phyloP scores from a whole-genome alignment of 1,140 invertebrate species.

The Pygmarrhopalites habei region DNA sequence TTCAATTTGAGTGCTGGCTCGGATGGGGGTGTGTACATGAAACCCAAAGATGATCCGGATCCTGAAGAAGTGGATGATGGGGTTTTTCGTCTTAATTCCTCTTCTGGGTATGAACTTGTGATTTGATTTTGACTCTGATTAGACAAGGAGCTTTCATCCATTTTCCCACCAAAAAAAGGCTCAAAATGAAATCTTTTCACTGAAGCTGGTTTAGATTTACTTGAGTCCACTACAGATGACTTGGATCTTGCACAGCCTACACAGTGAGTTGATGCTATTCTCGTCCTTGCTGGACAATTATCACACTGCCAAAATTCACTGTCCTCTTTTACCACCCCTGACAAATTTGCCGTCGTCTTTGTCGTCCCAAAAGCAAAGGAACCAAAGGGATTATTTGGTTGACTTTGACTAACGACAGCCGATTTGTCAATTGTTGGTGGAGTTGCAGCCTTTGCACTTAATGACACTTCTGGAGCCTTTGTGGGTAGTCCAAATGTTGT shows the following conservation, averaged over 20 bases:
- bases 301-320: background rate
- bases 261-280: background rate
- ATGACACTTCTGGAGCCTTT: background rate
- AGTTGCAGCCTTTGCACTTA: background rate
- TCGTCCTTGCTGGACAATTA: background rate
- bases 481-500: background rate
- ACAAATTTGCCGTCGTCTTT: background rate
- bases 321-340: background rate
- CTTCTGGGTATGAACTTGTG: no score
- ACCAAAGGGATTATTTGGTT: background rate
- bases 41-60: background rate
- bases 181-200: constrained; percentile 14
- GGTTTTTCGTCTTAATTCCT: constrained; percentile 11
- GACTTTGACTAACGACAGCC: background rate
- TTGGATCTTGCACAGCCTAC: no score
- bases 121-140: no score
- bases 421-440: background rate
- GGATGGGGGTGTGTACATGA: constrained; percentile 13
- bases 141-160: no score
- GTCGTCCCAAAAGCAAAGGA: background rate
- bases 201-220: background rate
- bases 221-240: background rate
- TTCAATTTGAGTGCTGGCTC: constrained; percentile 17
- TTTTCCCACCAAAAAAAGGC: constrained; percentile 13
- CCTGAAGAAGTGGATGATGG: background rate